Percentiles rank a stretch among this genome's conserved stretches.
Evolutionary conservation across 1,140 invertebrate genomes (phyloP).

Genomic region (Drosophila nigrodunni): DNA sequence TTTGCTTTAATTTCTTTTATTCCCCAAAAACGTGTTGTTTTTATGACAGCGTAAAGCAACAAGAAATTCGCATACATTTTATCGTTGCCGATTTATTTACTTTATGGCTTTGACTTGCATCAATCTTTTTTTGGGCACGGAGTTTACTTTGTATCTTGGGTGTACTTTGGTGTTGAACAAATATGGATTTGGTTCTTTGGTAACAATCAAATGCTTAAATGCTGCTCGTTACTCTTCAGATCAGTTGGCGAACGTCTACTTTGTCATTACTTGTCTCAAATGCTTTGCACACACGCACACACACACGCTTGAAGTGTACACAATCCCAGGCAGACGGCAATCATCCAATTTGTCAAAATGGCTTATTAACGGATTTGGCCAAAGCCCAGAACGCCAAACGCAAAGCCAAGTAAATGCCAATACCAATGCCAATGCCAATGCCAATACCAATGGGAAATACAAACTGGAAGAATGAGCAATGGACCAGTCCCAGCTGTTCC

Average conservation of each 20-base stretch:
- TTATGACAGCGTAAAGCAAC: background rate
- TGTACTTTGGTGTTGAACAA: slow-evolving; percentile 15
- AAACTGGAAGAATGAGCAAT: slow-evolving; percentile 35
- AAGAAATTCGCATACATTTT: background rate
- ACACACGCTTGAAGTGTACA: slow-evolving; percentile 2
- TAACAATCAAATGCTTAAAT: slow-evolving; percentile 32
- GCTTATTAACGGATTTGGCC: slow-evolving; percentile 78
- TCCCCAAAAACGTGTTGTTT: background rate
- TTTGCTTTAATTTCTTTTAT: background rate
- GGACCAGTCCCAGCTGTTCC: slow-evolving; percentile 55
- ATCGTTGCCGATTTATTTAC: slow-evolving; percentile 1
- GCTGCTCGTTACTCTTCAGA: slow-evolving; percentile 31
- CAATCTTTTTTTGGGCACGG: background rate
- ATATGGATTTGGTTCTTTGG: slow-evolving; percentile 1
- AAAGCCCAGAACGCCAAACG: slow-evolving; percentile 55
- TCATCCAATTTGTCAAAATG: slow-evolving; percentile 82
- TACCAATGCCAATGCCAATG: slow-evolving; percentile 63
- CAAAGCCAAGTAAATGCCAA: slow-evolving; percentile 57
- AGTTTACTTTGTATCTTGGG: slow-evolving; percentile 15
- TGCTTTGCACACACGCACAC: slow-evolving; percentile 21
- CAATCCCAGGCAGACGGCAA: slow-evolving; percentile 45
- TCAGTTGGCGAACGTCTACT: slow-evolving; percentile 25
- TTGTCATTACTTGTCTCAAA: slow-evolving; percentile 20
- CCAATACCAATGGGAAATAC: slow-evolving; percentile 48
- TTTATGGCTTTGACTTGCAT: slow-evolving; percentile 5